Base-by-base conservation (phyloP, 2,888 invertebrate genomes). In the Drosophila hamatofila region DNA sequence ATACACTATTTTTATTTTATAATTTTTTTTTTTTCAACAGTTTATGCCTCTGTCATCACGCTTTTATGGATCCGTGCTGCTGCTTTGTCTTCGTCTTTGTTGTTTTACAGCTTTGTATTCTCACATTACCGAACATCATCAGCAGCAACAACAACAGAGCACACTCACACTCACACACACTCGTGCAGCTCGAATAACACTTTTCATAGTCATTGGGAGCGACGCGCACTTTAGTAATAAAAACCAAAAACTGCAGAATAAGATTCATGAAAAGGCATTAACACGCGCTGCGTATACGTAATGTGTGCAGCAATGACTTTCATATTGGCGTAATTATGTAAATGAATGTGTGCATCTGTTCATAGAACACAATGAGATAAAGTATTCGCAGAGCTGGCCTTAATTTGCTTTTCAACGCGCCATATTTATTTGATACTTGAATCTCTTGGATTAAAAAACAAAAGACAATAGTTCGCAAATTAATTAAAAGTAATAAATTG, bases 21-120 rank as follows among this genome's bases (percentile, higher is more conserved):
- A 73, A 25, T 27, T 27, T 25, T 59, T 72, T 68, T 12, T 59
- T 75, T 66, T 64, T 61, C 61, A 81, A 77, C 58, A 66, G 55
- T 63, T 65, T 69, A 75, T 80, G 75, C 64, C 72, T 73, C 85
- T 88, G 83, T 80, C 72, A 79, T 75, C 59, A 65, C 39, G 61
- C 68, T 71, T 80, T 80, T 81, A 77, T 80, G 80, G 37, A 33
- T 35, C 16, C 25, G 39, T 49, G 35, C 46, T 49, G 37, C 46
- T 59, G 57, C 68, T 66, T 83, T 84, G 74, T 86, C 58, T 35
- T 48, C 46, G 61, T 56, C 72, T 81, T 79, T 84, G 72, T 63
- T 67, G 62, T 65, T 75, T 72, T 75, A 72, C 78, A 54, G 66
- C 81, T 77, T 69, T 75, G 78, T 65, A 52, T 72, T 55, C 42